Base-by-base conservation (phyloP, 1,140 invertebrate genomes). In the Lepidurus packardi region DNA sequence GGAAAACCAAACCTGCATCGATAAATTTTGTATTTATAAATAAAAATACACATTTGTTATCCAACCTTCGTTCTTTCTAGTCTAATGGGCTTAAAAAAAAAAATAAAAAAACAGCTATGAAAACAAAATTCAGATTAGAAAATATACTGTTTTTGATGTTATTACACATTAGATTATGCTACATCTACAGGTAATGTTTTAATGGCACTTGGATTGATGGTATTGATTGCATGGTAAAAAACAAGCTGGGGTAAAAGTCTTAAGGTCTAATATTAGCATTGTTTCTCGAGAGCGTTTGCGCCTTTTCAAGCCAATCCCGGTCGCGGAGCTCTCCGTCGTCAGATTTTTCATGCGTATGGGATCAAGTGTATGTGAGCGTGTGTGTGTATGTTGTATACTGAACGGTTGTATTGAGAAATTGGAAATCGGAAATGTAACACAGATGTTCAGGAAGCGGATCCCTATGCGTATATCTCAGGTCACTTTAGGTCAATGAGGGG, bases 401-500 rank as follows among this genome's bases (percentile, higher is more conserved):
- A 34, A 34, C 3, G 34, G 34, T 7, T 13, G 53, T 21, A 21
- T 65, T 16, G 53, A 21, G 53, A 65, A 13, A 65, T 65, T 16
- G 53, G 53, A 65, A 13, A 65, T 65, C 53, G 53, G 53, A 65
- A 65, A n/a, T 65, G 53, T 65, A 65, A 65, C 53, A 16, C 53
- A 65, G 53, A 65, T 65, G 53, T 65, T 65, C 53, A 65, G 53
- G 53, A 65, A 65, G 8, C 53, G 53, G 53, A 21, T 65, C 53
- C 13, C 53, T 65, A 65, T 65, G 53, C 53, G 21, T 65, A 65
- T 65, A 65, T 65, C 53, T 65, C 53, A 65, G 53, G 53, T 65
- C 53, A 65, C 53, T 65, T 65, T 65, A 65, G 53, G 53, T 65
- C 53, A 65, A 65, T 65, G 53, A 65, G 53, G 53, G 21, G 53